Percentiles rank a stretch among this genome's conserved stretches.
Conservation (phyloP, 2,888 invertebrate genomes). For the Callinectes sapidus region DNA sequence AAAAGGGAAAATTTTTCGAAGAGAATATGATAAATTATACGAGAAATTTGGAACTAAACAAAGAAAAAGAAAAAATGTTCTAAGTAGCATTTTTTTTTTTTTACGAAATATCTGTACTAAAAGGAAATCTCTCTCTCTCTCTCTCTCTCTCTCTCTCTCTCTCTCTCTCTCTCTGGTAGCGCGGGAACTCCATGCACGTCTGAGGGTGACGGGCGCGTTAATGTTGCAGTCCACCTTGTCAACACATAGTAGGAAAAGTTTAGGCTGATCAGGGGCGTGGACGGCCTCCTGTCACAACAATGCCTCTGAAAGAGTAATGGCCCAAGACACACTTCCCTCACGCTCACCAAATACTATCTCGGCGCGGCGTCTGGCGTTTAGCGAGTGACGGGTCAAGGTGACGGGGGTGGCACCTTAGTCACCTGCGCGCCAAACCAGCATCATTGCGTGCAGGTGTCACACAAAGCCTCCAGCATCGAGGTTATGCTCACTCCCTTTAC, state of each 20-base stretch:
- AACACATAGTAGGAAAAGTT: constrained; percentile 38
- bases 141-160: constrained; percentile 41
- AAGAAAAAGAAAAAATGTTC: too few species aligned
- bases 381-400: neutral
- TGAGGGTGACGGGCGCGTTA: constrained; percentile 1
- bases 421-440: neutral
- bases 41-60: too few species aligned
- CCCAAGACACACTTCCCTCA: constrained; percentile 4
- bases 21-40: too few species aligned
- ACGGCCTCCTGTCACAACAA: constrained; percentile 38
- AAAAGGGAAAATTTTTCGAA: too few species aligned
- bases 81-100: too few species aligned
- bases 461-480: neutral
- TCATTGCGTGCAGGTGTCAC: neutral
- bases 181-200: neutral
- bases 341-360: neutral
- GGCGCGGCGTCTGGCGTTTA: constrained; percentile 3
- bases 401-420: neutral
- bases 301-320: constrained; percentile 9
- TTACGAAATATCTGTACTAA: too few species aligned
- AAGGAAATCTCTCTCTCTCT: neutral
- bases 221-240: constrained; percentile 41
- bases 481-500: neutral
- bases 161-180: constrained; percentile 40
- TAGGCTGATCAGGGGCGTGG: constrained; percentile 9